Evolutionary conservation across 2,797 vertebrate genomes (phyloP).

Genomic region (Hipposideros larvatus): DNA sequence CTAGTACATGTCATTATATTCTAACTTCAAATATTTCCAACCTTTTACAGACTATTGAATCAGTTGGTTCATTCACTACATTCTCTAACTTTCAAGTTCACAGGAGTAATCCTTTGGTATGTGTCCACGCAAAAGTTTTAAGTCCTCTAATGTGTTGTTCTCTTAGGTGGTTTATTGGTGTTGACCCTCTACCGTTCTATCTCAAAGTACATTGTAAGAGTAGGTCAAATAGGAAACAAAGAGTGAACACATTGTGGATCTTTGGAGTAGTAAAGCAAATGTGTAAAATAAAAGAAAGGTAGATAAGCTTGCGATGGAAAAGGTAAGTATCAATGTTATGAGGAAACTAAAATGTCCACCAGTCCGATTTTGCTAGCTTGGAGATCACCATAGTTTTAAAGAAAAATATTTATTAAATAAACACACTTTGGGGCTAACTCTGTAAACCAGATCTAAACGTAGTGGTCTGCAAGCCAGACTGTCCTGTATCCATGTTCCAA

Average conservation of each 20-base stretch:
- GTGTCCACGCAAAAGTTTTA: neutral
- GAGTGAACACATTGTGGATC: neutral
- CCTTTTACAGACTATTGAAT: neutral
- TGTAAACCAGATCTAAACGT: neutral
- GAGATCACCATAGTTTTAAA: neutral
- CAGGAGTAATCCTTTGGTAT: neutral
- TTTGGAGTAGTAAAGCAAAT: neutral
- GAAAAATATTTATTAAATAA: neutral
- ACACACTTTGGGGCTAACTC: neutral
- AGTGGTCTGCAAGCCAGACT: neutral
- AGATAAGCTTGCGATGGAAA: neutral
- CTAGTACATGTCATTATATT: conserved; percentile 6
- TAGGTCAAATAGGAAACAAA: neutral
- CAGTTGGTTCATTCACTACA: neutral
- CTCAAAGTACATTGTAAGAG: neutral
- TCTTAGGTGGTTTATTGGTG: neutral
- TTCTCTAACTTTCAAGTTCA: neutral
- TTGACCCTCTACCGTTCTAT: neutral
- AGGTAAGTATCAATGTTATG: neutral
- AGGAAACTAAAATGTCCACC: neutral
- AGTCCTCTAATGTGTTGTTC: neutral
- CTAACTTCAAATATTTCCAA: conserved; percentile 40
- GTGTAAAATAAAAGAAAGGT: neutral
- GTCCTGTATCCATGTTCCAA: neutral
- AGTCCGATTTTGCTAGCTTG: neutral